phyloP scores from a whole-genome alignment of 2,888 invertebrate genomes.

The Meloe dianella region DNA sequence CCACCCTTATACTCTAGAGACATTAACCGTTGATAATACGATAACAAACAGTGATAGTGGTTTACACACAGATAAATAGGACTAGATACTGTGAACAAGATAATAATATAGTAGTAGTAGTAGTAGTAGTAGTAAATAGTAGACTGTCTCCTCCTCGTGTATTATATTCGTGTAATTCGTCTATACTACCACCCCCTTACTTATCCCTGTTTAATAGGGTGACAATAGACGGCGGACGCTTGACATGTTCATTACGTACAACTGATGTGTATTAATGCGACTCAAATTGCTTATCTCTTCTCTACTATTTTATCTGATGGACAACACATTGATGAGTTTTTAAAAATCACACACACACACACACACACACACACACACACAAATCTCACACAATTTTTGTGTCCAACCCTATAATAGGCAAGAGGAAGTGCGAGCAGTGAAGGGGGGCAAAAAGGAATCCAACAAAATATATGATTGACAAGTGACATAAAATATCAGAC shows the following conservation, averaged over 20 bases:
- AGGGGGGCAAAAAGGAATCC: not conserved
- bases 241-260: conserved; percentile 57
- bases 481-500: not conserved
- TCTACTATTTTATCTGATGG: conserved; percentile 27
- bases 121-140: too few species aligned
- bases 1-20: conserved; percentile 42
- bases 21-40: conserved; percentile 45
- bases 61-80: conserved; percentile 44
- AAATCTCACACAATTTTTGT: not conserved
- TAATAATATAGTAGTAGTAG: too few species aligned
- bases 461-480: conserved; percentile 2
- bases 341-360: conserved; percentile 33
- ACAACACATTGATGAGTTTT: conserved; percentile 52
- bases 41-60: conserved; percentile 45
- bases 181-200: conserved; percentile 20
- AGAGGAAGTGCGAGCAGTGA: too few species aligned
- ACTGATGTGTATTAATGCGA: conserved; percentile 50
- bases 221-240: conserved; percentile 48
- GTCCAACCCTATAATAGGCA: not conserved
- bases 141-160: too few species aligned
- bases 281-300: conserved; percentile 50
- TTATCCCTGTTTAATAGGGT: conserved; percentile 36
- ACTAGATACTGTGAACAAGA: conserved; percentile 45
- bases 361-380: not conserved
- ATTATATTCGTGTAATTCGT: not conserved